Evolutionary conservation across 1,140 invertebrate genomes (phyloP), one percentile per base, ranked within the genome.

Genomic region (Carposina sasakii): DNA sequence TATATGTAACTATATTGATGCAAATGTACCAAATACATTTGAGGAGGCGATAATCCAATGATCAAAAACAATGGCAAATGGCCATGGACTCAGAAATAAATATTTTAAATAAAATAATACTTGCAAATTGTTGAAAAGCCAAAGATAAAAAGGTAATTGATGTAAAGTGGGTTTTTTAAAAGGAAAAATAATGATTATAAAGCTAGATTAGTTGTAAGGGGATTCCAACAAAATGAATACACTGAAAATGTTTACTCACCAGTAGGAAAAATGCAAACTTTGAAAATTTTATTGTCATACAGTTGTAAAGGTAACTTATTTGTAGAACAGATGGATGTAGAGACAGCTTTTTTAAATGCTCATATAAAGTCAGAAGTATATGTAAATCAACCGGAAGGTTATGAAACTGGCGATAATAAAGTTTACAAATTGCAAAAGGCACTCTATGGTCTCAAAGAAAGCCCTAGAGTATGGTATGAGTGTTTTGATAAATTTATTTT

Each of bases 341-440:
- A 63, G 47, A 74, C n/a, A n/a, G n/a, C n/a, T n/a, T 60, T 63
- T 47, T 48, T 85, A 40, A 76, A 85, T 62, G 70, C 67, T 19
- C n/a, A 67, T 20, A 45, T 85, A 39, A 59, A 69, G 6, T 76
- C 83, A 42, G 68, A 76, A 58, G 57, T 84, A 6, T 83, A 68
- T 60, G 68, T 85, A 67, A 54, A 77, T 17, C 66, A 78, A 56
- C 76, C 83, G 28, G 17, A 70, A 44, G 75, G 68, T 54, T 76
- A 57, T 59, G 52, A 60, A 44, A 42, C 33, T 42, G 50, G 40
- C 24, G 43, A 47, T 28, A 48, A 63, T 55, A 63, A 52, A 52
- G 62, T 61, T 47, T 64, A 44, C 36, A 56, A 52, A 57, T 57
- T 64, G 48, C 33, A 61, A 49, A 62, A 71, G 52, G 45, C 62